Base-by-base conservation (phyloP, 64 coral and sea anemone genomes). In the Stylophora pistillata region DNA sequence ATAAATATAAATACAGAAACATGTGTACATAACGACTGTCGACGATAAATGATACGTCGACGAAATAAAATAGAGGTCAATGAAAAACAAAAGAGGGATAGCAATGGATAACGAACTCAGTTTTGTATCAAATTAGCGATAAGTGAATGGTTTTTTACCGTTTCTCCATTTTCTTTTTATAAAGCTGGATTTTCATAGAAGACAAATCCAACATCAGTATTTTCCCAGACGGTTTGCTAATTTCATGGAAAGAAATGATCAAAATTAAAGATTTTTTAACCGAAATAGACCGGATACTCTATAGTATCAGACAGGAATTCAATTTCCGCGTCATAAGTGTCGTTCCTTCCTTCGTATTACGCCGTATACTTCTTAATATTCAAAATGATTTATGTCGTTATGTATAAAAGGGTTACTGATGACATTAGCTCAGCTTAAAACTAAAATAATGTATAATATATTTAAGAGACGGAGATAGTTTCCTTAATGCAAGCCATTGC, bases 401-500 rank as follows among this genome's bases (percentile, higher is more conserved):
- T 25, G 61, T 25, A 12, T 69, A 69, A 78, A 47, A 53, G 34
- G 53, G 23, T 10, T 32, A 84, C 16, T 13, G 65, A 31, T 68
- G 64, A 59, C n/a, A 27, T 29, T 79, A 79, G 77, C 18, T 11
- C 57, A 53, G 58, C 64, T 84, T 47, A 47, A 47, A 69, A 53
- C 30, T 64, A 12, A 25, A 12, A 37, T 84, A 84, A 69, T 84
- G 80, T 70, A 84, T 70, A 26, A 53, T 69, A 84, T 69, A 84
- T 84, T 84, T 84, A 84, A 84, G 61, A 84, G 80, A 70, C 80
- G 21, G 62, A 84, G 21, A 69, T 54, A 55, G 47, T 26, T 56
- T 78, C n/a, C n/a, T 78, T 26, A 55, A 27, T 3, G 18, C 1
- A 66, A 82, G n/a, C 20, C 32, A 4, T 47, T 47, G 37, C n/a